These are phyloP conservation scores for Cosmorhoe ocellata DNA, from an alignment of 2,888 invertebrate species.

Conservation along the genomic window DNA sequence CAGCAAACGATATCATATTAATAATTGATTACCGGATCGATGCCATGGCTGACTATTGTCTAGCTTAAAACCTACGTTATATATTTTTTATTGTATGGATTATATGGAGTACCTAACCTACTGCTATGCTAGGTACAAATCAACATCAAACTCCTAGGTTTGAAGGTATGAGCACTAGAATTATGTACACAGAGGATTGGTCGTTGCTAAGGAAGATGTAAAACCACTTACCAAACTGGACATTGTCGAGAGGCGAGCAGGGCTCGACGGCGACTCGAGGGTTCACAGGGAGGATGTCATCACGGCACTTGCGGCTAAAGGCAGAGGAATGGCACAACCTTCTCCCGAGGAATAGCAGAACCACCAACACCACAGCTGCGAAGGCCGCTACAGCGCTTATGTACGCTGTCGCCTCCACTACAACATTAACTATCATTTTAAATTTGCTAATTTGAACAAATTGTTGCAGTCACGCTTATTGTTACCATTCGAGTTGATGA, in stretches of 20 bases:
- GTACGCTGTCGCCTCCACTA: slow-evolving; percentile 93
- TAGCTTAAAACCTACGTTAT: too few species aligned
- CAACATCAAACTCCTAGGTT: not conserved
- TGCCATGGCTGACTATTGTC: slow-evolving; percentile 6
- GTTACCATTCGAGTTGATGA: slow-evolving; percentile 72
- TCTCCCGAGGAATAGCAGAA: slow-evolving; percentile 93
- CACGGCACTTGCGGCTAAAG: slow-evolving; percentile 65
- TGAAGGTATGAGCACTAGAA: not conserved
- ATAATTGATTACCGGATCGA: slow-evolving; percentile 36
- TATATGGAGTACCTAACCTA: too few species aligned
- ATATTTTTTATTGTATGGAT: too few species aligned
- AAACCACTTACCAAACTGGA: slow-evolving; percentile 64
- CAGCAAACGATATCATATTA: slow-evolving; percentile 30
- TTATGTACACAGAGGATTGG: slow-evolving; percentile 5
- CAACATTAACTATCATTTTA: slow-evolving; percentile 35
- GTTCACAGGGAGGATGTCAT: slow-evolving; percentile 75
- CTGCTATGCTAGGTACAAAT: not conserved
- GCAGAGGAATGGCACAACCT: slow-evolving; percentile 80
- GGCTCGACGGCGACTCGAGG: slow-evolving; percentile 55
- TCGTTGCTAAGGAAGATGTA: slow-evolving; percentile 4
- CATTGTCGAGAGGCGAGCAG: slow-evolving; percentile 65
- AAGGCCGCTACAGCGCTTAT: slow-evolving; percentile 94
- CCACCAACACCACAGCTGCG: slow-evolving; percentile 90
- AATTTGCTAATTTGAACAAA: slow-evolving; percentile 20
- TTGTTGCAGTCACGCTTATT: slow-evolving; percentile 41